These are phyloP conservation scores for Ptilonorhynchus violaceus DNA, from an alignment of 2,113 vertebrate genomes.

Conservation along the genomic window DNA sequence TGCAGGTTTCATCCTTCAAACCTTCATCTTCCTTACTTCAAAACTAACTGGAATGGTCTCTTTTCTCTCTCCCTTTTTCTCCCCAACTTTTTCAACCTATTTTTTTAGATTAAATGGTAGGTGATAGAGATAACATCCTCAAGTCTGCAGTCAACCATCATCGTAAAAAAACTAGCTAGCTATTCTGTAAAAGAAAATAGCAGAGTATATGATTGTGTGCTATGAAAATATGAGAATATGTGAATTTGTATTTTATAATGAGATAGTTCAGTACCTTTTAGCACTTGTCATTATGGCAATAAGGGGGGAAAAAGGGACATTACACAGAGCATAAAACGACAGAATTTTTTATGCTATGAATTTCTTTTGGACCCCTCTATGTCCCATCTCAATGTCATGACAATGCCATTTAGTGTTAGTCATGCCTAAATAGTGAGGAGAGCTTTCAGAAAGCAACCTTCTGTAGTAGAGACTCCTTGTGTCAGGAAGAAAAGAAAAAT, in stretches of 20 bases:
- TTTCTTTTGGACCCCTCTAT: neutral
- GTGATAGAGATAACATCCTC: neutral
- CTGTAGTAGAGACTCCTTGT: neutral
- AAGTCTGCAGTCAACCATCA: rapidly evolving
- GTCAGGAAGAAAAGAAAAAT: neutral
- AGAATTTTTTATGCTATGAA: neutral
- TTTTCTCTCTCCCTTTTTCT: neutral
- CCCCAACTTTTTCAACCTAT: neutral
- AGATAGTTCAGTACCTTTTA: neutral
- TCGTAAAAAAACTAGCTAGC: neutral
- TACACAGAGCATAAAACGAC: neutral
- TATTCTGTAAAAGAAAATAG: neutral
- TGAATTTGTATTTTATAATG: neutral
- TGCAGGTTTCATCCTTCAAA: neutral
- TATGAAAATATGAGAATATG: neutral
- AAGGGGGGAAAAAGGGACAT: neutral
- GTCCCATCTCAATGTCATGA: neutral
- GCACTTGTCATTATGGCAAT: neutral
- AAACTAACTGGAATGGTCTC: neutral
- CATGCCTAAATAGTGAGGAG: neutral
- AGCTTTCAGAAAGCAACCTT: neutral
- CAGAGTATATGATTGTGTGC: neutral
- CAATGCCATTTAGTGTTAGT: neutral
- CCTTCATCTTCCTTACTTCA: neutral
- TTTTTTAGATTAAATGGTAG: neutral